These are phyloP conservation scores for Balearica regulorum DNA, from an alignment of 2,797 vertebrate species.

Conservation along the genomic window DNA sequence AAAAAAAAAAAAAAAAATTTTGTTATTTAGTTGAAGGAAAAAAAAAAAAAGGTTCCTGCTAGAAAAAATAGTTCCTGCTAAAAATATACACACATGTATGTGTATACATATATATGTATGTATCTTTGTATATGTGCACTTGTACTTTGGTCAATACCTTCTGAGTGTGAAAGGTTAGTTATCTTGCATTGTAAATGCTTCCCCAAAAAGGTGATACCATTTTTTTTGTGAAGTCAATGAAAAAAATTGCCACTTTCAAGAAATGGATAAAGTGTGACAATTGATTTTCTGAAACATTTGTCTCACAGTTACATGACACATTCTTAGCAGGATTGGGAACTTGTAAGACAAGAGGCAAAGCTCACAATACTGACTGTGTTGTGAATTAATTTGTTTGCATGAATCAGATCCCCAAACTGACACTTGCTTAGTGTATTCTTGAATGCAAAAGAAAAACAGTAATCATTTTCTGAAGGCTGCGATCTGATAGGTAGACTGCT, in stretches of 20 bases:
- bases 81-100: background rate
- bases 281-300: constrained; percentile 31
- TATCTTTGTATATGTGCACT: background rate
- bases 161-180: background rate
- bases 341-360: constrained; percentile 20
- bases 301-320: background rate
- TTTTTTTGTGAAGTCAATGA: background rate
- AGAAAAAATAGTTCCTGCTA: background rate
- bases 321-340: background rate
- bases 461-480: background rate
- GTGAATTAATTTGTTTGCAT: background rate
- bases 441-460: background rate
- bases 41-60: background rate
- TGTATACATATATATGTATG: no score
- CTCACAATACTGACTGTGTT: background rate
- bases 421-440: background rate
- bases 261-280: constrained; percentile 4
- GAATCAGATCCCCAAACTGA: background rate
- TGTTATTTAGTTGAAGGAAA: background rate
- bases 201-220: background rate
- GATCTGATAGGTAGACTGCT: background rate
- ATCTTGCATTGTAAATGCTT: background rate
- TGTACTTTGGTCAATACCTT: background rate
- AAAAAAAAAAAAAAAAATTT: no score
- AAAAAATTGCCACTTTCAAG: background rate